Conservation (phyloP, 1,140 invertebrate species). For the Pissodes strobi region DNA sequence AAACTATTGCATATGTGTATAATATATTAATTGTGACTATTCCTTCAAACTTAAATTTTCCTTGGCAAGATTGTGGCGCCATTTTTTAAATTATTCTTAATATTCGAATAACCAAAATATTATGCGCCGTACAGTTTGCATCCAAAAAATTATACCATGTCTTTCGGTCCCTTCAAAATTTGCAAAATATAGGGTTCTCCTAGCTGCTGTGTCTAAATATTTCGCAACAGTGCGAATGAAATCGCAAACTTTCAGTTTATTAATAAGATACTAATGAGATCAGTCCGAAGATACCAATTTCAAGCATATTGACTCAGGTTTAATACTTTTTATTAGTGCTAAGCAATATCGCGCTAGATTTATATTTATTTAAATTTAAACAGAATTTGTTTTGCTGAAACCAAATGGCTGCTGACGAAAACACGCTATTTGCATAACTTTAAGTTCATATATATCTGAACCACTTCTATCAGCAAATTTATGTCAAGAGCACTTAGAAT, state of each 20-base stretch:
- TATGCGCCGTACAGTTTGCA: neutral
- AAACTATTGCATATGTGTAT: too few species aligned
- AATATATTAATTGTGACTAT: too few species aligned
- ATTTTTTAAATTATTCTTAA: constrained; percentile 1
- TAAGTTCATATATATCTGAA: neutral
- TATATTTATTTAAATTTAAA: neutral
- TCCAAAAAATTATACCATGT: constrained; percentile 3
- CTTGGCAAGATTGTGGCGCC: too few species aligned
- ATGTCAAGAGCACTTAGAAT: neutral
- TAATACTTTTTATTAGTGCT: neutral
- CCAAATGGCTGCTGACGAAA: too few species aligned
- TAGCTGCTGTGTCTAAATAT: neutral
- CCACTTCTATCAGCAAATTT: neutral
- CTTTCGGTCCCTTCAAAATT: neutral
- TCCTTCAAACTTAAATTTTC: too few species aligned
- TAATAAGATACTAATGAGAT: neutral
- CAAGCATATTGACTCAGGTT: neutral
- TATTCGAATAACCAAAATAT: neutral
- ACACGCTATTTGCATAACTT: neutral
- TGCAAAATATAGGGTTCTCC: neutral
- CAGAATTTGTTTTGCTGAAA: neutral
- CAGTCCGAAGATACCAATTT: neutral
- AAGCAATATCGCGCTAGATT: neutral
- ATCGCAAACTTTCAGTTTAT: neutral
- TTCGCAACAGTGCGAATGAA: neutral